Base-by-base conservation (phyloP, 2,797 vertebrate genomes). In the Trichosurus vulpecula region DNA sequence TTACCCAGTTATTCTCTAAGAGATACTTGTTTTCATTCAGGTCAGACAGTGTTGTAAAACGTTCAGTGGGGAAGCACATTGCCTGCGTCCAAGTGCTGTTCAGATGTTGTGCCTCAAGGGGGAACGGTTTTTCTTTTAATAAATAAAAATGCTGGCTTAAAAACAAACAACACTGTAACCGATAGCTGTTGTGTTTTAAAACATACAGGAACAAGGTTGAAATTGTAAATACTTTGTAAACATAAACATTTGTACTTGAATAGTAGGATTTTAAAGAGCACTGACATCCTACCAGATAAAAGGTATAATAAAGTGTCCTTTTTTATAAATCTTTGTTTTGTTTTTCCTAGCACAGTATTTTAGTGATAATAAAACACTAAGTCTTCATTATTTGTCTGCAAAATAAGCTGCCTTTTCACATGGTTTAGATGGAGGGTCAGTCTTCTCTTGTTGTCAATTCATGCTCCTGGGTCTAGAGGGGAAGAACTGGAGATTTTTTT, bases 181-280 rank as follows among this genome's bases (percentile, higher is more conserved):
- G 74, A 31, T 93, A 95, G 95, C 74, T 93, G 92, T 97, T 93
- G 91, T 91, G 94, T 97, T 96, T 93, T n/a, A 31, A 61, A 89
- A 55, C 94, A 52, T 52, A 94, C 54, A 97, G 52, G 55, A 93
- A 57, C 31, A 54, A 92, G 95, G 81, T 90, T 55, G 92, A 93
- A 61, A 30, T 27, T 97, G 97, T 97, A 97, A 96, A 97, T 98
- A 97, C 95, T 97, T 97, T 97, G 98, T 97, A 97, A 98, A 97
- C 97, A 95, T 54, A 30, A 91, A 93, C 95, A 89, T 98, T 97
- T 96, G 96, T 96, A 97, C 93, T 96, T 97, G 94, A 97, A 93
- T 6, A 92, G 96, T 95, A 96, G 97, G 95, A 51, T 96, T 96
- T 97, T 95, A 95, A 94, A 93, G 95, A 93, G 94, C 95, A 92